Percentiles rank a stretch among this genome's conserved stretches.
phyloP scores from a whole-genome alignment of 2,113 vertebrate species.

The Prionailurus bengalensis region DNA sequence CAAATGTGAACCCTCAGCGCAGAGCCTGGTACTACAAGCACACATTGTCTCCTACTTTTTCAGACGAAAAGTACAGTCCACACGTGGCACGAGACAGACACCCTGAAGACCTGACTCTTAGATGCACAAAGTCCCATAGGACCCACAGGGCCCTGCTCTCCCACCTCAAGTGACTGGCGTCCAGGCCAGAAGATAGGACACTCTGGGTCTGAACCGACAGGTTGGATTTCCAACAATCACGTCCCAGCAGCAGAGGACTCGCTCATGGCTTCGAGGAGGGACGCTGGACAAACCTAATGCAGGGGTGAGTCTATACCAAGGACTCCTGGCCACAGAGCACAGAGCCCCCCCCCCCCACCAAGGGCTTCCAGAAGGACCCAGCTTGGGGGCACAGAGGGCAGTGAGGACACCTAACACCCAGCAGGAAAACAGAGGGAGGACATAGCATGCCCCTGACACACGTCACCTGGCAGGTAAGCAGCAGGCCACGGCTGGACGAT shows the following conservation, averaged over 20 bases:
- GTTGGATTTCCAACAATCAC: too few species aligned
- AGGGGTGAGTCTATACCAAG: fast-evolving
- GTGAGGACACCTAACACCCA: too few species aligned
- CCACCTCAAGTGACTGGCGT: fast-evolving
- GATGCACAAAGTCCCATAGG: fast-evolving
- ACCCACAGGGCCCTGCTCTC: neutral
- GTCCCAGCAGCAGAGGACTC: too few species aligned
- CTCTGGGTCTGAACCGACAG: too few species aligned
- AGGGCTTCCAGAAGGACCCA: neutral
- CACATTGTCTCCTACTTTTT: too few species aligned
- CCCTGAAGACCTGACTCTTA: neutral
- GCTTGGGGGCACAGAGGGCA: neutral
- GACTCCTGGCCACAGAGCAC: neutral
- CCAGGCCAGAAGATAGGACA: neutral
- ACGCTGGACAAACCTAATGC: fast-evolving
- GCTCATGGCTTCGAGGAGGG: neutral
- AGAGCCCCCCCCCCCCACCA: too few species aligned
- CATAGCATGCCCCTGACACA: neutral
- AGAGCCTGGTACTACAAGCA: too few species aligned
- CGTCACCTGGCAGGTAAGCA: neutral
- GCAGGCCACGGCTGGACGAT: neutral
- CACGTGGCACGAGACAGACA: neutral
- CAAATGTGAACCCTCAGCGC: too few species aligned
- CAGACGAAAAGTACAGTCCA: too few species aligned
- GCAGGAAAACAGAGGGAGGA: neutral